Evolutionary conservation across 35 echinoderm and acorn worm genomes (phyloP).

Genomic region (Anneissia japonica): DNA sequence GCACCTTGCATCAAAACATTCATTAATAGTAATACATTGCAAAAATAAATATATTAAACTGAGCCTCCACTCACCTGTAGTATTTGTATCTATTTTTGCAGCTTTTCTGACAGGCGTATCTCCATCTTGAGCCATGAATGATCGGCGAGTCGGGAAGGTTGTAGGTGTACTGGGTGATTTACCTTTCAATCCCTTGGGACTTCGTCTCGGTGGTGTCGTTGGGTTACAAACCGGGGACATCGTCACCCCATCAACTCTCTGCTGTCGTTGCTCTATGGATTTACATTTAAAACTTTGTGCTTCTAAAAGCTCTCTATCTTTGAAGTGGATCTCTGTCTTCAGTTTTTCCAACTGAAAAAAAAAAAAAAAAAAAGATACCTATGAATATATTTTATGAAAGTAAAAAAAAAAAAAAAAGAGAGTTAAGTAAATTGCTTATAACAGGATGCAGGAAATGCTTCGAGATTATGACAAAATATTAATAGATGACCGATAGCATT

Average conservation of each 20-base stretch:
- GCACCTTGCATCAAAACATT: neutral
- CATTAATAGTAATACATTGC: neutral
- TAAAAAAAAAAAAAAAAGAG: neutral
- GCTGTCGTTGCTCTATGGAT: constrained; percentile 32
- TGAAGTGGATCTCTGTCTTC: constrained; percentile 91
- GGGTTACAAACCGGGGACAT: neutral
- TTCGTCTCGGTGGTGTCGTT: neutral
- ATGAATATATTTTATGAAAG: neutral
- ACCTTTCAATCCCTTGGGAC: neutral
- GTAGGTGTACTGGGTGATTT: constrained; percentile 14
- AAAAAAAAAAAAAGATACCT: neutral
- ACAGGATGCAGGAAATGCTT: no score
- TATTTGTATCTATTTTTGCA: constrained; percentile 12
- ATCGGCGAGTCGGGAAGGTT: constrained; percentile 58
- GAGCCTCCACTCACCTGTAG: constrained; percentile 31
- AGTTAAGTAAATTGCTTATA: neutral
- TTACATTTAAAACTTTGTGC: constrained; percentile 60
- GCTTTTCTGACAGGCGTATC: constrained; percentile 21
- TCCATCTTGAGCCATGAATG: constrained; percentile 51
- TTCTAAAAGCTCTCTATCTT: constrained; percentile 72
- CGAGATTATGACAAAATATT: no score
- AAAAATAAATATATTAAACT: neutral
- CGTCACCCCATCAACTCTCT: neutral
- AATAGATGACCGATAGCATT: no score
- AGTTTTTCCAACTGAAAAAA: constrained; percentile 67